Conservation (phyloP, 2,113 vertebrate genomes). For the Archilochus colubris region DNA sequence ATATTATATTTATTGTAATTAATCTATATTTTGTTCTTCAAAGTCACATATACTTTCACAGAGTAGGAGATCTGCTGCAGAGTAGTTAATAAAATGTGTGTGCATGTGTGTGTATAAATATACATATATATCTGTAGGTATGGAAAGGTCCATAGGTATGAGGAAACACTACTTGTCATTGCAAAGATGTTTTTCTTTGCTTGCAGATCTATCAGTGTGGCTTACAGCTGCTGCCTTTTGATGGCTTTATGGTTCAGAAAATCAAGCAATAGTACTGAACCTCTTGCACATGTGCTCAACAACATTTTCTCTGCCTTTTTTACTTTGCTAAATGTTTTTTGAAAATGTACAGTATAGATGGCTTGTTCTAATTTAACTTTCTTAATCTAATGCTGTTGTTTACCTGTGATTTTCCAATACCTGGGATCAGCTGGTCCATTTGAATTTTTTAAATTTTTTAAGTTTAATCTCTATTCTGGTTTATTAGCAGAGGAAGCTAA, state of each 20-base stretch:
- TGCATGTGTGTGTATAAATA: fast-evolving
- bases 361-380: background rate
- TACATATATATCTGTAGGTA: background rate
- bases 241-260: background rate
- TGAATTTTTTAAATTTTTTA: background rate
- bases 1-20: background rate
- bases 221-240: background rate
- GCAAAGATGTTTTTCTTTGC: background rate
- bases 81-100: background rate
- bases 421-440: background rate
- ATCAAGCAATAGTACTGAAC: background rate
- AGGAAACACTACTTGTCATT: background rate
- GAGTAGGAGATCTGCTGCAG: background rate
- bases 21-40: background rate
- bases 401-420: background rate
- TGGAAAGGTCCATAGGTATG: background rate
- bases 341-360: background rate
- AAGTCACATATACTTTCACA: background rate
- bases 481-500: background rate
- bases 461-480: background rate
- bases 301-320: background rate
- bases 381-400: background rate
- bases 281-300: background rate
- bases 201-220: background rate
- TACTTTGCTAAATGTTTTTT: background rate